Conservation (phyloP, 2,113 vertebrate species). For the Elaphurus davidianus region DNA sequence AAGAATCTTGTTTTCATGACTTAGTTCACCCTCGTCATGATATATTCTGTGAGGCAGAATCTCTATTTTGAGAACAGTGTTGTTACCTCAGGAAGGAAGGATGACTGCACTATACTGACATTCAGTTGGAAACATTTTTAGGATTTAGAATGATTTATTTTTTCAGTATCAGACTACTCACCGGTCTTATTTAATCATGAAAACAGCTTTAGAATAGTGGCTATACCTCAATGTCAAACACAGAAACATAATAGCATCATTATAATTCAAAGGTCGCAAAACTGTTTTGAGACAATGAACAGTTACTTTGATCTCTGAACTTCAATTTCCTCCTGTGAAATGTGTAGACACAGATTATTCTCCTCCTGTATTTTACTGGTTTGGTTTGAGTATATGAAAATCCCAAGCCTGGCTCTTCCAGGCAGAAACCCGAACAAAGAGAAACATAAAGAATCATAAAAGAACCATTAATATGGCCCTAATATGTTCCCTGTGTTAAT, state of each 20-base stretch:
- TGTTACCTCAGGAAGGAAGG: slow-evolving; percentile 13
- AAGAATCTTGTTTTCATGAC: background rate
- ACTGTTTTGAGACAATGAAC: background rate
- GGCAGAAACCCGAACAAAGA: background rate
- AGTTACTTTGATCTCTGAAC: slow-evolving; percentile 10
- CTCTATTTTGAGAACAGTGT: background rate
- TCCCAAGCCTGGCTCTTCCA: background rate
- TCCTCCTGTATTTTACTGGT: background rate
- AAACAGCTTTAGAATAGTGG: background rate
- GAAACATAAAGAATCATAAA: background rate
- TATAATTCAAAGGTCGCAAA: background rate
- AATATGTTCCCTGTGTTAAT: background rate
- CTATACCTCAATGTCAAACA: background rate
- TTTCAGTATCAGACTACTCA: background rate
- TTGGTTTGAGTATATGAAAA: background rate
- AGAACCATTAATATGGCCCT: background rate
- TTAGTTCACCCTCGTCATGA: background rate
- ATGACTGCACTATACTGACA: background rate
- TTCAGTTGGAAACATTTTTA: slow-evolving; percentile 4
- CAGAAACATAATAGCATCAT: background rate
- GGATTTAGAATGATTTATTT: slow-evolving; percentile 19
- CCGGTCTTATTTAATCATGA: background rate
- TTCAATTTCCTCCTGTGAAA: background rate
- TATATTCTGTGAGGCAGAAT: background rate
- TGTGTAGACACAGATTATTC: background rate